These are phyloP conservation scores for Donacobius atricapilla DNA, from an alignment of 2,113 vertebrate species.

Conservation along the genomic window DNA sequence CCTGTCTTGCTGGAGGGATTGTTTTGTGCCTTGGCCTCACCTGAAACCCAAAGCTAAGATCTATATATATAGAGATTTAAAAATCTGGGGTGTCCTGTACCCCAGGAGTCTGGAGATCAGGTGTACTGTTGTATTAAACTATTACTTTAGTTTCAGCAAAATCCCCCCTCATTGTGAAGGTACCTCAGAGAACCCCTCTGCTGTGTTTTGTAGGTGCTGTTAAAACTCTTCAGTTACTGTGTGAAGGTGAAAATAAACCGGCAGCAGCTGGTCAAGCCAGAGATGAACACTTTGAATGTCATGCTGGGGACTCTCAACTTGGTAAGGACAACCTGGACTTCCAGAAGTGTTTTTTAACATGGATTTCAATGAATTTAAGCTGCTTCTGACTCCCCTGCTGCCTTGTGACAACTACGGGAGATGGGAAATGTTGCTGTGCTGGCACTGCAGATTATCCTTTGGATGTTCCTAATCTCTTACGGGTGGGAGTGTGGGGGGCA, in stretches of 20 bases:
- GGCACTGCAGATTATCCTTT: background rate
- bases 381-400: background rate
- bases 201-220: constrained; percentile 80
- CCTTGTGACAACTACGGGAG: accelerated
- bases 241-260: constrained; percentile 98
- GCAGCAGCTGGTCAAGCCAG: constrained; percentile 93
- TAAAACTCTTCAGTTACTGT: constrained; percentile 97
- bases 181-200: background rate
- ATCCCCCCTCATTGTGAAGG: background rate
- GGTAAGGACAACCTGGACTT: constrained; percentile 69
- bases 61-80: background rate
- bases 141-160: background rate
- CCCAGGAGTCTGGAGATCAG: background rate
- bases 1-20: background rate
- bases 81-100: background rate
- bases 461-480: background rate
- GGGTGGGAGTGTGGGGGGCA: background rate
- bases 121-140: background rate
- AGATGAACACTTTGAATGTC: constrained; percentile 98
- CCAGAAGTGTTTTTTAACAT: background rate
- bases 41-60: background rate
- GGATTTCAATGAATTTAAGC: background rate
- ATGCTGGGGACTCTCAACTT: constrained; percentile 97
- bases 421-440: background rate
- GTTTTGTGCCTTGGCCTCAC: background rate